These are phyloP conservation scores for Sinhomidia bicolor DNA, from an alignment of 2,888 invertebrate species.

Conservation along the genomic window DNA sequence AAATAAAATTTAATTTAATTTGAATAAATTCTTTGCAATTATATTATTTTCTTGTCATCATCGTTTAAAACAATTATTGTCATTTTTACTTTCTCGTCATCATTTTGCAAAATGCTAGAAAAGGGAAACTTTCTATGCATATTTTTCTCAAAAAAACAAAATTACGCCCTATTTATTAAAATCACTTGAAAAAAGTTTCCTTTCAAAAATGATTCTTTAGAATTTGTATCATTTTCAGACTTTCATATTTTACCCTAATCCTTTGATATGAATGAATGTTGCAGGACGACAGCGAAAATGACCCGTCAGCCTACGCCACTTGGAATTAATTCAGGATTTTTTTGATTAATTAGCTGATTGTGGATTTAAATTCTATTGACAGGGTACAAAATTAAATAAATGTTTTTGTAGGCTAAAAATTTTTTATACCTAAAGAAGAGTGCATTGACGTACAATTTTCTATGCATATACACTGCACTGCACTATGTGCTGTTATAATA, in stretches of 20 bases:
- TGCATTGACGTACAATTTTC: no score
- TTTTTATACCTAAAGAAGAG: no score
- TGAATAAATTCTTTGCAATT: no score
- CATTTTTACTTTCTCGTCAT: neutral
- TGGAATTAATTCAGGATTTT: neutral
- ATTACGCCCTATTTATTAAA: constrained; percentile 40
- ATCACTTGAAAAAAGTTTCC: neutral
- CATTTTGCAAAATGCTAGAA: neutral
- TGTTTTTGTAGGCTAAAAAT: no score
- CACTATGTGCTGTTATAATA: neutral
- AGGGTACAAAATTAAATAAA: no score
- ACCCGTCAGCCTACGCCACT: no score
- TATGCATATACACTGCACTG: neutral
- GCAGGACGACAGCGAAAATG: neutral
- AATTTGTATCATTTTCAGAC: no score
- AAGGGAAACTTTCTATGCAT: constrained; percentile 18
- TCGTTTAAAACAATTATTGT: neutral
- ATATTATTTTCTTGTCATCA: no score
- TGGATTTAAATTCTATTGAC: no score
- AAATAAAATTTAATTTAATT: no score
- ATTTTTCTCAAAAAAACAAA: constrained; percentile 1
- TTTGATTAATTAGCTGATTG: neutral
- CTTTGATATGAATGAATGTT: neutral
- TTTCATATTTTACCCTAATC: neutral
- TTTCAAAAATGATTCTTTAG: no score